Percentiles rank a stretch among this genome's conserved stretches.
These are phyloP conservation scores for Porites australiensis DNA, from an alignment of 64 coral and sea anemone genomes.

Conservation along the genomic window DNA sequence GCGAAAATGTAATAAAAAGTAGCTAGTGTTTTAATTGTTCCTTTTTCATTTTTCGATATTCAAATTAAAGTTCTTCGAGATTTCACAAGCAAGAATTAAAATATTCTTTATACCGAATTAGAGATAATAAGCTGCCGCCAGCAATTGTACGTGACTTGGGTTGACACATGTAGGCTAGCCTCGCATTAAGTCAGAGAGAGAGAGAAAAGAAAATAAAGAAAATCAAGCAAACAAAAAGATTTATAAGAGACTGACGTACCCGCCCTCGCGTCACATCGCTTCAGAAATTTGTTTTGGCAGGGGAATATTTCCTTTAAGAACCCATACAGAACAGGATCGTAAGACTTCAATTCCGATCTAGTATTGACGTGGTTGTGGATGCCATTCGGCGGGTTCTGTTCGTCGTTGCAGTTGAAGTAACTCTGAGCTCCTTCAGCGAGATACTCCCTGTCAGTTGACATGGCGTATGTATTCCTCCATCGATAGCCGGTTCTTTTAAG, in stretches of 20 bases:
- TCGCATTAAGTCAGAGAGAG: too few species aligned
- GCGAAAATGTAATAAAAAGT: too few species aligned
- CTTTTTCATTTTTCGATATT: too few species aligned
- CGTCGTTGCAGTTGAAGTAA: slow-evolving; percentile 87
- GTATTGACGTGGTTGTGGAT: slow-evolving; percentile 97
- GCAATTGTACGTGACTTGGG: too few species aligned
- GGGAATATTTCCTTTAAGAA: slow-evolving; percentile 91
- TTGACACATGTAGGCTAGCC: too few species aligned
- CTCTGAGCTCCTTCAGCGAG: slow-evolving; percentile 95
- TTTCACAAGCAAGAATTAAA: too few species aligned
- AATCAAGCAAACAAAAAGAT: too few species aligned
- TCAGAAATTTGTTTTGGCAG: slow-evolving; percentile 81
- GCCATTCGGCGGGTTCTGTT: slow-evolving; percentile 72
- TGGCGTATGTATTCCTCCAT: slow-evolving; percentile 90
- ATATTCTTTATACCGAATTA: too few species aligned
- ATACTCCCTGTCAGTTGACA: slow-evolving; percentile 91
- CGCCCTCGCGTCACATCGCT: slow-evolving; percentile 73
- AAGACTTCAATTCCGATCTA: slow-evolving; percentile 58
- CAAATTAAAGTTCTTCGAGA: too few species aligned
- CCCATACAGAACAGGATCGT: slow-evolving; percentile 84
- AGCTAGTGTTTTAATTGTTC: too few species aligned
- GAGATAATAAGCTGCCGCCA: too few species aligned
- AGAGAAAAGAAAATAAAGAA: not conserved
- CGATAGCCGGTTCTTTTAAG: slow-evolving; percentile 30
- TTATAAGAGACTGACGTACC: slow-evolving; percentile 26